Percentiles rank a stretch among this genome's conserved stretches.
Conservation (phyloP, 2,888 invertebrate genomes). For the Drosophila melanosoma region DNA sequence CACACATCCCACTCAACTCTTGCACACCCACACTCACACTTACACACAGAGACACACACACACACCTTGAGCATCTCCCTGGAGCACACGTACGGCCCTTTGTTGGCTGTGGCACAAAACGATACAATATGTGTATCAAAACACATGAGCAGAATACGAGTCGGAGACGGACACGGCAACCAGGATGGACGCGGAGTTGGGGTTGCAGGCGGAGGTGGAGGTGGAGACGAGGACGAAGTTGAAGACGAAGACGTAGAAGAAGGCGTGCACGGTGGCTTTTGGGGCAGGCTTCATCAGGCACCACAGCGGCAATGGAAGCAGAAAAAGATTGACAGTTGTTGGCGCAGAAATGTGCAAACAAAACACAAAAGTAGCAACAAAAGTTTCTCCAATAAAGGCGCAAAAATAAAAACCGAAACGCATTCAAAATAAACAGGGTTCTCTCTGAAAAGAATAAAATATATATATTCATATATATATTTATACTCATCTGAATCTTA, state of each 20-base stretch:
- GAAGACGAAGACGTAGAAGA: slow-evolving; percentile 5
- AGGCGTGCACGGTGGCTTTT: slow-evolving; percentile 12
- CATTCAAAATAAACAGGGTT: slow-evolving; percentile 62
- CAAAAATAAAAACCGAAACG: slow-evolving; percentile 60
- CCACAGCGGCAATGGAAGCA: slow-evolving; percentile 15
- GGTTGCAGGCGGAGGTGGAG: not conserved
- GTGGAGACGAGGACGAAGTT: slow-evolving; percentile 4
- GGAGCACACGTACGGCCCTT: slow-evolving; percentile 43
- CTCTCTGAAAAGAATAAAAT: not conserved
- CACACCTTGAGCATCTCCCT: slow-evolving; percentile 33
- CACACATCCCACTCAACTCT: not conserved
- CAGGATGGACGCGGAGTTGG: slow-evolving; percentile 6
- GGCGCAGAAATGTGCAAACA: slow-evolving; percentile 76
- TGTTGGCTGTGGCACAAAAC: slow-evolving; percentile 65
- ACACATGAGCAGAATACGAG: slow-evolving; percentile 66
- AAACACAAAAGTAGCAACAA: slow-evolving; percentile 69
- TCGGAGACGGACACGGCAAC: slow-evolving; percentile 26
- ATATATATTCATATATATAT: not conserved
- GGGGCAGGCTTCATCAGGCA: slow-evolving; percentile 49
- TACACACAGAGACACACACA: slow-evolving; percentile 5
- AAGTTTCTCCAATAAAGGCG: slow-evolving; percentile 67
- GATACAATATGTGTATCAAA: slow-evolving; percentile 78
- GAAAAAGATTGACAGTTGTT: slow-evolving; percentile 76
- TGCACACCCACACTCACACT: not conserved
- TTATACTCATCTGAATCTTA: not conserved